Evolutionary conservation across 2,797 vertebrate genomes (phyloP).

Genomic region (Chrosomus eos): DNA sequence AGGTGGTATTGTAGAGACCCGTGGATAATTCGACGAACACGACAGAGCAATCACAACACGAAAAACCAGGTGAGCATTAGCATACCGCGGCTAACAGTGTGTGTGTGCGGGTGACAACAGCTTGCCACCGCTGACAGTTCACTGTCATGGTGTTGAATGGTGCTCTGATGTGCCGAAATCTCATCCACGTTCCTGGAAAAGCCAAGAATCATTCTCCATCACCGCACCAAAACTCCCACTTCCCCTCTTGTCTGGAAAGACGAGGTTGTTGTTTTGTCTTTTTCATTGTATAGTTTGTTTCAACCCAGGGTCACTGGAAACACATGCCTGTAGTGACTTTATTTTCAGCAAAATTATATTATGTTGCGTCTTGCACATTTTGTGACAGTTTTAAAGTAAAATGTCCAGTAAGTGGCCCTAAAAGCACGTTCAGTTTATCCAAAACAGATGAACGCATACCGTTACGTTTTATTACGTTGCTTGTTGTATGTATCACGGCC

Average conservation of each 20-base stretch:
- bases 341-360: background rate
- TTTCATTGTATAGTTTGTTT: background rate
- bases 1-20: conserved; percentile 4
- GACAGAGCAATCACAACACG: conserved; percentile 5
- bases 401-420: background rate
- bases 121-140: background rate
- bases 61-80: conserved; percentile 44
- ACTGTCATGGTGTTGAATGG: background rate
- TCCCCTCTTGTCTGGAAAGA: background rate
- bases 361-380: background rate
- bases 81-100: background rate
- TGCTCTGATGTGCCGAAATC: background rate
- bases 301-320: background rate
- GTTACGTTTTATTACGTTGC: background rate
- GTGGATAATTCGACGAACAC: conserved; percentile 27
- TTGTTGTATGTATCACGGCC: background rate
- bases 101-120: background rate
- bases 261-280: background rate
- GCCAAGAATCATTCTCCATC: background rate
- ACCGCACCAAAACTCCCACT: background rate
- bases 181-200: background rate
- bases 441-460: too few species aligned
- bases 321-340: background rate
- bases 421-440: background rate
- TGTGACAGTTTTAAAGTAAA: background rate